These are phyloP conservation scores for Platichthys stellatus DNA, from an alignment of 2,113 vertebrate genomes.

Conservation along the genomic window DNA sequence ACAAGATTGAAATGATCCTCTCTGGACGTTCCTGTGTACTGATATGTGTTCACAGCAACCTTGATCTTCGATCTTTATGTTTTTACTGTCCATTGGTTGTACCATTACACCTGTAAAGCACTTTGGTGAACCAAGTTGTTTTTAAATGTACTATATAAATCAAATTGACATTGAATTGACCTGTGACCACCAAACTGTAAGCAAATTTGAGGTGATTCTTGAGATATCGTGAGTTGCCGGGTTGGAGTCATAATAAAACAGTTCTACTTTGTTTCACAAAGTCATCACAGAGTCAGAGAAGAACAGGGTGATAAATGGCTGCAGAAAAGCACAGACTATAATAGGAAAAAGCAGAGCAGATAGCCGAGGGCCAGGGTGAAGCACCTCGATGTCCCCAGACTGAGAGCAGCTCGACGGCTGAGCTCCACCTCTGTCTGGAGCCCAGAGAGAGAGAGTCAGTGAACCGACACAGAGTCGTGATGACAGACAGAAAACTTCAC, in stretches of 20 bases:
- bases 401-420: constrained; percentile 21
- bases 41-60: no score
- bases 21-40: no score
- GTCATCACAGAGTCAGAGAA: constrained; percentile 41
- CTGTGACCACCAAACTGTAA: no score
- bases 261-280: constrained; percentile 58
- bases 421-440: constrained; percentile 17
- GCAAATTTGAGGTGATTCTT: no score
- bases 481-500: not conserved
- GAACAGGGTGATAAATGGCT: constrained; percentile 57
- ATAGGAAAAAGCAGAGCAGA: constrained; percentile 52
- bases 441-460: not conserved
- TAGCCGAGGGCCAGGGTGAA: constrained; percentile 36
- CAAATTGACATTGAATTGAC: no score
- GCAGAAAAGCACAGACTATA: constrained; percentile 51
- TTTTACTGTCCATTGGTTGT: no score
- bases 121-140: no score
- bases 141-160: no score
- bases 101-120: no score
- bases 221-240: no score
- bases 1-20: no score
- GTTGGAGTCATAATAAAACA: not conserved
- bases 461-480: not conserved
- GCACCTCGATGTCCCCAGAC: not conserved
- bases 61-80: no score